Conservation (phyloP, 2,113 vertebrate genomes). For the Thunnus thynnus region DNA sequence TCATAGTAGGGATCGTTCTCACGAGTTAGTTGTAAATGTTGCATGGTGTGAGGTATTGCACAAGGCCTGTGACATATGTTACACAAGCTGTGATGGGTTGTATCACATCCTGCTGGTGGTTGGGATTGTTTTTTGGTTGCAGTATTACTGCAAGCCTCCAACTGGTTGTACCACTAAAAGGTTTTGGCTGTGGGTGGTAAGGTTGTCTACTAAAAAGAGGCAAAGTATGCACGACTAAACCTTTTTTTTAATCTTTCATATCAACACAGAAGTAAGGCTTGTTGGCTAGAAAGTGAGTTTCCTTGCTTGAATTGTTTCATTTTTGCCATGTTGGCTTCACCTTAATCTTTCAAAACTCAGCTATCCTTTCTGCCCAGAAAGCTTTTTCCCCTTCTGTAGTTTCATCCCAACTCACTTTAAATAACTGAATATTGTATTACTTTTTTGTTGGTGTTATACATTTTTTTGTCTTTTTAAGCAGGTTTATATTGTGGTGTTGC, state of each 20-base stretch:
- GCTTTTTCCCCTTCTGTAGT: slow-evolving; percentile 5
- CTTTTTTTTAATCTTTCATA: neutral
- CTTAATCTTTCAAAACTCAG: slow-evolving; percentile 34
- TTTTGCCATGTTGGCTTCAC: slow-evolving; percentile 24
- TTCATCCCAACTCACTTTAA: slow-evolving; percentile 33
- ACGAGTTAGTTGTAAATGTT: neutral
- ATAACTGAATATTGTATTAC: slow-evolving; percentile 54
- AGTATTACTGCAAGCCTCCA: neutral
- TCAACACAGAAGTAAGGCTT: neutral
- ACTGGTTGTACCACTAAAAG: neutral
- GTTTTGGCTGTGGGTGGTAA: neutral
- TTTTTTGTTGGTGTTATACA: slow-evolving; percentile 62
- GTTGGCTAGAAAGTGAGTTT: neutral
- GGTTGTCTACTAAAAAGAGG: neutral
- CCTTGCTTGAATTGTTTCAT: neutral
- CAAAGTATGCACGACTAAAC: neutral
- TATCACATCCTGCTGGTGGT: slow-evolving; percentile 39
- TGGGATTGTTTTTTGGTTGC: neutral
- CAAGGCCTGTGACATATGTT: slow-evolving; percentile 14
- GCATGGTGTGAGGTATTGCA: slow-evolving; percentile 16
- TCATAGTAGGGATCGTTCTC: neutral
- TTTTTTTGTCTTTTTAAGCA: slow-evolving; percentile 78
- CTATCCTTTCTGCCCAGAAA: slow-evolving; percentile 20
- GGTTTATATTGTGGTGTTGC: slow-evolving; percentile 71
- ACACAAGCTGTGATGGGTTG: neutral